These are phyloP conservation scores for Nothoprocta pentlandii DNA, from an alignment of 2,113 vertebrate species.

Conservation along the genomic window DNA sequence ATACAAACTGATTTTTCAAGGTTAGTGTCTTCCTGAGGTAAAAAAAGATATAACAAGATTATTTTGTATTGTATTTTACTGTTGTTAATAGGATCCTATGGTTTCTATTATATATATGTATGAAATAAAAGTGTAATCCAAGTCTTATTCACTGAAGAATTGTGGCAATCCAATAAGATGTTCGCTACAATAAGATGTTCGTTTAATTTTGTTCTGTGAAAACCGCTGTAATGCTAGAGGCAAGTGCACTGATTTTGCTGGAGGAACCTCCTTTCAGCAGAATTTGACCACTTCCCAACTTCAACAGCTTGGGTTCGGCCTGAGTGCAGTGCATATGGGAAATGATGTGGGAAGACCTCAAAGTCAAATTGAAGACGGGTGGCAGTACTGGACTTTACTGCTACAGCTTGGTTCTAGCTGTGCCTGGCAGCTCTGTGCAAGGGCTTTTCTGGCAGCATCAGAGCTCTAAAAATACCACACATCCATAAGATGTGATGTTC, in stretches of 20 bases:
- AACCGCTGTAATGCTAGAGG: not conserved
- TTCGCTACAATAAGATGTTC: not conserved
- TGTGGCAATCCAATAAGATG: not conserved
- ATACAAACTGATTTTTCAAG: not conserved
- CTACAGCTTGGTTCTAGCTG: not conserved
- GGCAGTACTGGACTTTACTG: not conserved
- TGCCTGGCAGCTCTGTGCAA: not conserved
- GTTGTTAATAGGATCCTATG: not conserved
- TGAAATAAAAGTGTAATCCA: not conserved
- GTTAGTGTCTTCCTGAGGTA: not conserved
- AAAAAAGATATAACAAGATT: not conserved
- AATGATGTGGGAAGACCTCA: not conserved
- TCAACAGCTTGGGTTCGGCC: not conserved
- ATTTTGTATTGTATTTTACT: not conserved
- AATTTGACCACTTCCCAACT: not conserved
- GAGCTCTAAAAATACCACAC: not conserved
- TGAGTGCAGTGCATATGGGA: not conserved
- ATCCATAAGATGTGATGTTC: not conserved
- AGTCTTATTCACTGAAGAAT: not conserved
- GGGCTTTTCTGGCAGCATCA: not conserved
- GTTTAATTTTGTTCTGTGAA: not conserved
- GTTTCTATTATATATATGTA: not conserved
- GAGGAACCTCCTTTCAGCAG: rapidly evolving
- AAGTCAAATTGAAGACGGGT: not conserved
- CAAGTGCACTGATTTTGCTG: not conserved